Evolutionary conservation across 2,797 vertebrate genomes (phyloP), one percentile per base, ranked within the genome.

Genomic region (Phalanger gymnotis): DNA sequence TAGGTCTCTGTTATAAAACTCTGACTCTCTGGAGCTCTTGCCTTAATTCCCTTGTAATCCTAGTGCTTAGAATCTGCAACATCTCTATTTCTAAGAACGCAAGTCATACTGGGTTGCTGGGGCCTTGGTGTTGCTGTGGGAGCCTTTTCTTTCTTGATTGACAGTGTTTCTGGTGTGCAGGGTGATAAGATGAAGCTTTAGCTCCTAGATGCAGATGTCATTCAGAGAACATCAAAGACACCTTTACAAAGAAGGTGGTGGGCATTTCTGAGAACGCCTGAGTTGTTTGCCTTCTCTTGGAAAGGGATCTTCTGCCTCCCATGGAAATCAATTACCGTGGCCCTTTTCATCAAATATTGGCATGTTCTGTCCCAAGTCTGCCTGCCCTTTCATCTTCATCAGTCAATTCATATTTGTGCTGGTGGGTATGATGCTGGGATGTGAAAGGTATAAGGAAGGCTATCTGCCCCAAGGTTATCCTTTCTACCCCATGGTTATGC

Each of bases 271-370:
- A 92, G 58, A 2, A 52, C 40, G 30, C 58, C 87, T 25, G 54
- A 28, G 55, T 28, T n/a, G 16, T 27, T 91, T n/a, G 53, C 40
- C 14, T 52, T 53, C 91, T 56, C n/a, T 0, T 16, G 81, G 51
- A 93, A 91, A 92, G 56, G 53, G 16, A 40, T 31, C 73, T 87
- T 87, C 91, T 53, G 40, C 61, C 53, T 94, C 92, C 87, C 12
- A 1, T n/a, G 66, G 92, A 94, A 94, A 91, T 94, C 92, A 87
- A 73, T 96, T n/a, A 89, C 53, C 2, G 25, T 52, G 47, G 31
- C 19, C 2, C 2, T 3, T 52, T 93, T 73, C 92, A 95, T 89
- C 66, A 94, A 91, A 57, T 28, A 34, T 54, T 90, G 28, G 54
- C 81, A 34, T 93, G 40, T 91, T 55, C 55, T 51, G 13, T 27